phyloP scores from a whole-genome alignment of 2,888 invertebrate genomes.

The Anodontia alba region DNA sequence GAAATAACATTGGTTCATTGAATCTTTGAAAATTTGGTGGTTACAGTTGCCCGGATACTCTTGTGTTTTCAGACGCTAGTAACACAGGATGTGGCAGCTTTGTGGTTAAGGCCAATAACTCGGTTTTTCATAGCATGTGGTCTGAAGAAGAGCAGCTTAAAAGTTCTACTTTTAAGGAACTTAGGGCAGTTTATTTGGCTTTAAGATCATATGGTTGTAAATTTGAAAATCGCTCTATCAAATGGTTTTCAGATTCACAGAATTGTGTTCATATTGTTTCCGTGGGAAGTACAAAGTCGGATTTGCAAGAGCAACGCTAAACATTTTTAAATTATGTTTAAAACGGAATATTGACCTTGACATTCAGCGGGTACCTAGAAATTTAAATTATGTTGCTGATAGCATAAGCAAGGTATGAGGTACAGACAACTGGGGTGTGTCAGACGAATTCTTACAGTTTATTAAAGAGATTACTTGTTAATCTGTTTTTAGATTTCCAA shows the following conservation, averaged over 20 bases:
- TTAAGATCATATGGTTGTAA: conserved; percentile 17
- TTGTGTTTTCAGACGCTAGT: no score
- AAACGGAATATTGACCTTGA: conserved; percentile 25
- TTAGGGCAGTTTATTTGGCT: conserved; percentile 20
- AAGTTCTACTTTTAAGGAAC: conserved; percentile 26
- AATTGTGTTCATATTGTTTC: conserved; percentile 22
- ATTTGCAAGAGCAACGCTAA: neutral
- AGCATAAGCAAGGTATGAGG: conserved; percentile 22
- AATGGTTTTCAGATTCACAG: conserved; percentile 25
- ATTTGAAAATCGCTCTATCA: neutral
- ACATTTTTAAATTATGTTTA: conserved; percentile 17
- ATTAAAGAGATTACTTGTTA: no score
- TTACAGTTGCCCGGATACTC: neutral
- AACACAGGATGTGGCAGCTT: conserved; percentile 13
- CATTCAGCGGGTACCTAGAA: conserved; percentile 37
- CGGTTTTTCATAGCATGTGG: conserved; percentile 14
- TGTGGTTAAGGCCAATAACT: conserved; percentile 3
- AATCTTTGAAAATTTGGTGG: neutral
- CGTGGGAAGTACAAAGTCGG: conserved; percentile 20
- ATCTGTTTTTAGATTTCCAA: no score
- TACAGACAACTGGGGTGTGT: conserved; percentile 28
- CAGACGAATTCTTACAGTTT: no score
- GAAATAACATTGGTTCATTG: neutral
- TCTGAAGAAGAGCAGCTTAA: conserved; percentile 3
- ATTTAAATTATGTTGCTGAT: conserved; percentile 22